Evolutionary conservation across 2,797 vertebrate species (phyloP), one percentile per base, ranked within the genome.

Genomic region (Hozukius guyotensis): DNA sequence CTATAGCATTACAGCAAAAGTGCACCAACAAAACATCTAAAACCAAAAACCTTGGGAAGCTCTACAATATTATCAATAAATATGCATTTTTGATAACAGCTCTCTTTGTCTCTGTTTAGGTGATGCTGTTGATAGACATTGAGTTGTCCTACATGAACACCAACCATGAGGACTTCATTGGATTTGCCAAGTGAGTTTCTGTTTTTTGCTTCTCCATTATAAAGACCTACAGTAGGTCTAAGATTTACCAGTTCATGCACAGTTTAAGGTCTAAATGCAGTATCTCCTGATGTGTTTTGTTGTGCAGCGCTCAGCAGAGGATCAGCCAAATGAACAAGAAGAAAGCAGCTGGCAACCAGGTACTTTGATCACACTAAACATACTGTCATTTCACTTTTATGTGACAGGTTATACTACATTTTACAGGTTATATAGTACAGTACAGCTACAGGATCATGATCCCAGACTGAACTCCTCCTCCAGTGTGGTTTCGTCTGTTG

Each of bases 131-230:
- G 90, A 99, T 99, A 80, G 98, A 99, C 65, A 99, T 99, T 0
- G 98, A 99, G 88, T 89, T 99, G 93, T 96, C 98, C 69, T 99
- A 99, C 91, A 99, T 99, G 97, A 99, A 99, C 90, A 99, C 98
- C 92, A 99, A 99, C 94, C 98, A 99, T 0, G 98, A 99, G 82
- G 98, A 99, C 88, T 99, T 99, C 92, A 99, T 99, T 89, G 98
- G 98, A 81, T 99, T 99, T 94, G 98, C 98, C 91, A 99, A 99
- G 98, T 99, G 92, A 96, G 98, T 83, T 69, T 46, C 20, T 68
- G 7, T 46, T 66, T 71, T 14, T n/a, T 31, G 57, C 6, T 20
- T 52, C 12, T 64, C 5, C 13, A 34, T 24, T 8, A 11, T 36
- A 16, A 24, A 16, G 20, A 72, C 36, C 11, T 36, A 8, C 38